Conservation (phyloP, 2,888 invertebrate species). For the Chirona hameri region DNA sequence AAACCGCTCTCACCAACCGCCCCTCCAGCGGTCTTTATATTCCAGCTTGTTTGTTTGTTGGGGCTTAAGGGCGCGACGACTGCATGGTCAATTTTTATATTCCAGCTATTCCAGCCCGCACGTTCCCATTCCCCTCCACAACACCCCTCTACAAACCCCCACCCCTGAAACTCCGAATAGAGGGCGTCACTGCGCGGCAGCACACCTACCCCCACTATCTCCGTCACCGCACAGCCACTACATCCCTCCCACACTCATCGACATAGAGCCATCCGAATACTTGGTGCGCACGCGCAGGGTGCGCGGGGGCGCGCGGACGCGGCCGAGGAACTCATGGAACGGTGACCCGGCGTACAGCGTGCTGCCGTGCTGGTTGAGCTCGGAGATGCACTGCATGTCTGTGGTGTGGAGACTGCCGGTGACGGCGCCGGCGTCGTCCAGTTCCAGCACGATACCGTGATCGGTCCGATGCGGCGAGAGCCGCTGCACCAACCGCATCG, state of each 20-base stretch:
- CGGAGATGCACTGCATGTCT: not conserved
- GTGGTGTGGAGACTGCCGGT: not conserved
- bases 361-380: not conserved
- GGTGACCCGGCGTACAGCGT: conserved; percentile 66
- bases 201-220: too few relatives aligned
- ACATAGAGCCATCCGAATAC: not conserved
- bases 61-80: too few relatives aligned
- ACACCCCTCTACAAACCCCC: too few relatives aligned
- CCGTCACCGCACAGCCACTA: too few relatives aligned
- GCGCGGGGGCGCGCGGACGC: conserved; percentile 47
- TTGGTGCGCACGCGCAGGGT: not conserved
- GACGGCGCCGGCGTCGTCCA: not conserved
- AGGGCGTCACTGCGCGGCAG: too few relatives aligned
- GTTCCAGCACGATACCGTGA: not conserved
- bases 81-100: too few relatives aligned
- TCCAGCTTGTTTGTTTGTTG: too few relatives aligned
- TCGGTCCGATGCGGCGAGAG: not conserved
- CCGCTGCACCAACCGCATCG: not conserved
- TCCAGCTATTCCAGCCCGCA: too few relatives aligned
- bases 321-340: conserved; percentile 61
- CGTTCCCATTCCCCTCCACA: too few relatives aligned
- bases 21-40: too few relatives aligned
- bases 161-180: too few relatives aligned
- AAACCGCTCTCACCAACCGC: too few relatives aligned
- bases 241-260: not conserved